Conservation (phyloP, 2,113 vertebrate genomes). For the Stegostoma tigrinum region DNA sequence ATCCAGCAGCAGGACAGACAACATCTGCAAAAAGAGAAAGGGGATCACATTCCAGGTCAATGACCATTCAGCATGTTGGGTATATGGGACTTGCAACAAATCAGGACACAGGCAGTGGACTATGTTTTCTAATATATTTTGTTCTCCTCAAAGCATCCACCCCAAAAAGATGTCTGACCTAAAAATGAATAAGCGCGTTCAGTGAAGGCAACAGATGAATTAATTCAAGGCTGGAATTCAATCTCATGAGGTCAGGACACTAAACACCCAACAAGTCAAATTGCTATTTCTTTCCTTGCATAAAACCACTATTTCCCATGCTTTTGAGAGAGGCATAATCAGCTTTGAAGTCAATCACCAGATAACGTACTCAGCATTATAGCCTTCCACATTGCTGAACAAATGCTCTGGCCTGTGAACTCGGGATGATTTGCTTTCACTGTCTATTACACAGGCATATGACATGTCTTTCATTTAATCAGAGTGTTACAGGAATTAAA, state of each 20-base stretch:
- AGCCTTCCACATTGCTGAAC: background rate
- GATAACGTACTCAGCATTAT: background rate
- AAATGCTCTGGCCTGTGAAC: background rate
- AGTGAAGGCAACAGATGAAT: background rate
- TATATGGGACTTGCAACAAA: background rate
- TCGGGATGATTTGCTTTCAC: background rate
- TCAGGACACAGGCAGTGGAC: background rate
- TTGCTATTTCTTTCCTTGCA: background rate
- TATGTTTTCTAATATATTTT: background rate
- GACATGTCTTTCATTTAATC: background rate
- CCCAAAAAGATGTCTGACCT: background rate
- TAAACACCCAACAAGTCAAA: background rate
- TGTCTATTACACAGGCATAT: background rate
- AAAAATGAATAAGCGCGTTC: background rate
- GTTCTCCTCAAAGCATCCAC: background rate
- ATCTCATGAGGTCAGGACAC: background rate
- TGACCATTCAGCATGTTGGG: background rate
- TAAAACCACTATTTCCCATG: background rate
- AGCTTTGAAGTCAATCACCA: slow-evolving; percentile 4
- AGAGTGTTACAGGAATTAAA: background rate
- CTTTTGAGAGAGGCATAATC: background rate
- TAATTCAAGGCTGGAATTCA: background rate
- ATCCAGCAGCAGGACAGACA: background rate
- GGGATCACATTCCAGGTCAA: background rate
- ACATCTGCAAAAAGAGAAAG: background rate